These are phyloP conservation scores for Cephalopterus ornatus DNA, from an alignment of 2,113 vertebrate genomes.

Conservation along the genomic window DNA sequence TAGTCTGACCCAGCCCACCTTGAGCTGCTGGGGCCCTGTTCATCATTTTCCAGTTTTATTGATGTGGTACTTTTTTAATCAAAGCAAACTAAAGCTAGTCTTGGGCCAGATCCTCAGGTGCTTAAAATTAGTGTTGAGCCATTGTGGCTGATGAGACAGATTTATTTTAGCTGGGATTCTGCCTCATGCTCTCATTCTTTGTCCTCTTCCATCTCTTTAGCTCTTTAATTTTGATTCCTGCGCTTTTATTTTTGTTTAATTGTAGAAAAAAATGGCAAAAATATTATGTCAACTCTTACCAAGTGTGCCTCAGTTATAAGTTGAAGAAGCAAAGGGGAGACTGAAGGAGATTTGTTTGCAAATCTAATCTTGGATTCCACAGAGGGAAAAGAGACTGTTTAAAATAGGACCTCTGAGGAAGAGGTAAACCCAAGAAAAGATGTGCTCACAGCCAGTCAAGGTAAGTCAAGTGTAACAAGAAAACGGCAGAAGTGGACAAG, in stretches of 20 bases:
- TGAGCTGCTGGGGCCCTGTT: neutral
- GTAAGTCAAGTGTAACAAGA: neutral
- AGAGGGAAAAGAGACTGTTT: neutral
- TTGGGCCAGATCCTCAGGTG: neutral
- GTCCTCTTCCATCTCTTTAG: neutral
- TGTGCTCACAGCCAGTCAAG: neutral
- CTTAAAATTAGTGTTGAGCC: neutral
- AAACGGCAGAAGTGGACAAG: neutral
- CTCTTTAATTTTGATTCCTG: neutral
- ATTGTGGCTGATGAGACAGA: neutral
- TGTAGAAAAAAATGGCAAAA: neutral
- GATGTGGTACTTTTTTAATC: neutral
- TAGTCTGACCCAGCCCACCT: neutral
- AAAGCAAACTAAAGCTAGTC: slow-evolving; percentile 7
- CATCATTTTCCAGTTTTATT: slow-evolving; percentile 10
- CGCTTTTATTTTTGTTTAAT: neutral
- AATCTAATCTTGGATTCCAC: neutral
- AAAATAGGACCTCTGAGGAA: neutral
- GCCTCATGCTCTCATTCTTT: neutral
- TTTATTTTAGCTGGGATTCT: neutral
- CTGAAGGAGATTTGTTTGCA: neutral
- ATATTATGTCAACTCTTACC: rapidly evolving
- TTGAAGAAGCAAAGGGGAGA: neutral
- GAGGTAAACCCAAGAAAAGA: neutral
- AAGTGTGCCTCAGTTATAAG: neutral